Evolutionary conservation across 1,140 invertebrate genomes (phyloP).

Genomic region (Drosophila neocordata): DNA sequence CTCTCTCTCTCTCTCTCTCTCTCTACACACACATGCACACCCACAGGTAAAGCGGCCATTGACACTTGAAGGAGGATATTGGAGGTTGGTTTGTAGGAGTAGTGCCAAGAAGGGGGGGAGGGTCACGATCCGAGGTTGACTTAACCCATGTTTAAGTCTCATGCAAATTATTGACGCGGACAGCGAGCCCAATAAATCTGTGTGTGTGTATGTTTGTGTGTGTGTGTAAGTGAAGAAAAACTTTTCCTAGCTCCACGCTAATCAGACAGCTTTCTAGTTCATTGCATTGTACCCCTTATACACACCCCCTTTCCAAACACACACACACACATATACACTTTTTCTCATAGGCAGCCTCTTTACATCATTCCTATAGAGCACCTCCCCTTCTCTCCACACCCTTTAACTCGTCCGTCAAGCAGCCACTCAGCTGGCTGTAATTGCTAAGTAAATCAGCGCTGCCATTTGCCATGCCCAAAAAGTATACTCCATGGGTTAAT

Average conservation of each 20-base stretch:
- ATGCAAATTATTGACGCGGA: constrained; percentile 79
- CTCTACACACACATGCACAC: neutral
- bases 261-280: constrained; percentile 80
- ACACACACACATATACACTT: neutral
- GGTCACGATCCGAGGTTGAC: constrained; percentile 26
- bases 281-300: constrained; percentile 62
- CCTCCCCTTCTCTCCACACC: neutral
- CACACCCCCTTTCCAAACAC: constrained; percentile 20
- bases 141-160: constrained; percentile 41
- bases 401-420: constrained; percentile 53
- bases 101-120: neutral
- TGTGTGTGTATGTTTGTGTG: constrained; percentile 26
- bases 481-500: constrained; percentile 44
- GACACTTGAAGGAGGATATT: constrained; percentile 45
- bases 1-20: constrained; percentile 27
- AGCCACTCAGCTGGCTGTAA: constrained; percentile 65
- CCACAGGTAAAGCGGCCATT: constrained; percentile 62
- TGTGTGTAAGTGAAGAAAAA: constrained; percentile 50
- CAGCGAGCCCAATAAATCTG: constrained; percentile 71
- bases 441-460: constrained; percentile 79
- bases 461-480: constrained; percentile 77
- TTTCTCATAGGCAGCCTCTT: neutral
- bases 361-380: neutral
- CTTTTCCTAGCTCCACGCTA: constrained; percentile 69
- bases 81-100: neutral